These are phyloP conservation scores for Syrista parreyssii DNA, from an alignment of 2,888 invertebrate species.

Conservation along the genomic window DNA sequence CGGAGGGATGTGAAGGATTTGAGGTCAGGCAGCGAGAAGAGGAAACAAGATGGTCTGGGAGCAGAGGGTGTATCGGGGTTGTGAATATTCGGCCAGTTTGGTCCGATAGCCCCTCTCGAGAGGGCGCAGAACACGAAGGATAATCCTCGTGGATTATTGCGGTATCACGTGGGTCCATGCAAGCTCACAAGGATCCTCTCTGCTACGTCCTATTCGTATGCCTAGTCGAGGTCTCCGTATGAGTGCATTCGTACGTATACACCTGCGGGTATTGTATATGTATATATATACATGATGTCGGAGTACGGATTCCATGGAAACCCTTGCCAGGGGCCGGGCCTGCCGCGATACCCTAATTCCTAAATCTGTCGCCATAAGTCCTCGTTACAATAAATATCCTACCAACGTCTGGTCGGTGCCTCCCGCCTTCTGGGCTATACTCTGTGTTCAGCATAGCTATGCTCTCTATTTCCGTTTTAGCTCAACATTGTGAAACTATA, in stretches of 20 bases:
- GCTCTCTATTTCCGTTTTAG: background rate
- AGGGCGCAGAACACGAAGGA: constrained; percentile 54
- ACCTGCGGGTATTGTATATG: background rate
- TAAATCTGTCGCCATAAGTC: constrained; percentile 67
- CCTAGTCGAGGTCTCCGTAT: background rate
- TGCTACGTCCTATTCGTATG: background rate
- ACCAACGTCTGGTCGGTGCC: constrained; percentile 41
- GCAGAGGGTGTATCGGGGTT: constrained; percentile 41
- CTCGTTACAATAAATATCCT: constrained; percentile 67
- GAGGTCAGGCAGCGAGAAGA: background rate
- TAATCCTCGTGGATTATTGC: constrained; percentile 66
- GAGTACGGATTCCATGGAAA: constrained; percentile 51
- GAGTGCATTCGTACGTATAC: background rate
- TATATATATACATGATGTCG: background rate
- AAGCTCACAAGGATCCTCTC: constrained; percentile 48
- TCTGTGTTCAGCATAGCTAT: background rate
- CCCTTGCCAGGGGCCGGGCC: constrained; percentile 58
- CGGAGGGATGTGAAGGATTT: background rate
- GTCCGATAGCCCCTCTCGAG: constrained; percentile 47
- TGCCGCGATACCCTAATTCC: constrained; percentile 66
- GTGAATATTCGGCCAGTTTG: constrained; percentile 58
- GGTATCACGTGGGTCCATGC: constrained; percentile 66
- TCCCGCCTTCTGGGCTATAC: constrained; percentile 8
- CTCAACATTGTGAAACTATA: background rate
- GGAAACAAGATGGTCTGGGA: background rate